Evolutionary conservation across 2,113 vertebrate genomes (phyloP), one percentile per base, ranked within the genome.

Genomic region (Pterocles gutturalis): DNA sequence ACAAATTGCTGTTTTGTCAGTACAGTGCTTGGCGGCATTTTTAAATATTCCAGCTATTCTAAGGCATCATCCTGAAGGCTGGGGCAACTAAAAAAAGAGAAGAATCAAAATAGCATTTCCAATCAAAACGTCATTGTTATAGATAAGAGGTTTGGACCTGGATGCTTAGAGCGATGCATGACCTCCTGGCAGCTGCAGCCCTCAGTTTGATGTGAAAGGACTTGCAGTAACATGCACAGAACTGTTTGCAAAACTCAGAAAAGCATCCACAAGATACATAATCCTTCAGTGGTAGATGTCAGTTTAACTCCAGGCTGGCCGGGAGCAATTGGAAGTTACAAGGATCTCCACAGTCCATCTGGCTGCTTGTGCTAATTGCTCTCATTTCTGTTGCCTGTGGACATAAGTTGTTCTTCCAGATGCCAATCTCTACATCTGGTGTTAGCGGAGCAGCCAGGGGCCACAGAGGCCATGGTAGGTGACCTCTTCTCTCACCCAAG

Each of bases 11-110:
- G 85, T 91, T 93, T 93, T 90, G 82, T 96, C 85, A 94, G 92
- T 73, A 84, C n/a, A 72, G 86, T 0, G 2, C 38, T 94, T 89
- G 79, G 58, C 0, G 5, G 90, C 70, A 62, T 64, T 95, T 96
- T 97, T 82, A 94, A 96, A 95, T 96, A 92, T 91, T 94, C 81
- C 79, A 91, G 83, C 83, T 96, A 93, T 93, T 95, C 76, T 91
- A 91, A 94, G 78, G 38, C 38, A 75, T 82, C 82, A 76, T 83
- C 62, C 49, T 89, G 61, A 78, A 87, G 93, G 75, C 73, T 29
- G 6, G 81, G 65, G 72, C 55, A 91, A 86, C 80, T 88, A 54
- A 95, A 95, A 97, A 89, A 83, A 91, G 72, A 91, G 53, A 7
- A 67, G 54, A 87, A 81, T 93, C 60, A 83, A 96, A 96, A 96